A percentile compares a stretch with the other conserved stretches of the same genome.
phyloP scores from a whole-genome alignment of 2,113 vertebrate genomes.

The pig (Sus scrofa) region T2T-Sscrofa CM000812.6:182367001-182367500 shows the following conservation, averaged over 20 bases:
- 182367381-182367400: background rate
- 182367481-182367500: background rate
- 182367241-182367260: background rate
- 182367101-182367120: background rate
- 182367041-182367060: background rate
- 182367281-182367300: background rate
- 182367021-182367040: background rate
- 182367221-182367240: background rate
- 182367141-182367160: background rate
- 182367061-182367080: background rate
- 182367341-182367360: background rate
- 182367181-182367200: background rate
- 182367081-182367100: too few species aligned
- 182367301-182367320: background rate
- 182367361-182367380: background rate
- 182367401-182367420: background rate
- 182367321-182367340: background rate
- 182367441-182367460: background rate
- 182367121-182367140: background rate
- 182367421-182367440: background rate
- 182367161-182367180: background rate
- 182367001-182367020: fast-evolving
- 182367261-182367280: background rate
- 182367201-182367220: background rate
- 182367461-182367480: too few species aligned